These are phyloP conservation scores for Argyresthia goedartella DNA, from an alignment of 2,888 invertebrate genomes.

Conservation along the genomic window DNA sequence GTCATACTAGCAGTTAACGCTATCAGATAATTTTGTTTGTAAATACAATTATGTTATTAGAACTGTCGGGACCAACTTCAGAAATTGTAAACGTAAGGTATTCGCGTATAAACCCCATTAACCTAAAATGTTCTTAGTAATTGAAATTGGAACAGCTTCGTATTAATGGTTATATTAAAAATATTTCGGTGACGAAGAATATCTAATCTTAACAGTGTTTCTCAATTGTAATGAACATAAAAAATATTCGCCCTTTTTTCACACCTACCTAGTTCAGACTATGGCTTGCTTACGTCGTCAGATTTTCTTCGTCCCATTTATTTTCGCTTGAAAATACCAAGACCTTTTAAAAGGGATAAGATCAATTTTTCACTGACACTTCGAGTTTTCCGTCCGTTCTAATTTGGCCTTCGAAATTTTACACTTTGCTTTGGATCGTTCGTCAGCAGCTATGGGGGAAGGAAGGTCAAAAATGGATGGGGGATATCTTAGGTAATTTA, in stretches of 20 bases:
- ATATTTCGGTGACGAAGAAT: background rate
- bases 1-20: conserved; percentile 59
- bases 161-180: background rate
- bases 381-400: background rate
- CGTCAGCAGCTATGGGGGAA: background rate
- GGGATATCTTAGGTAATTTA: conserved; percentile 14
- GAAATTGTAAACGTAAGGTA: background rate
- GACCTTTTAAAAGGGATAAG: background rate
- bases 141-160: too few species aligned
- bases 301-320: background rate
- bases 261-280: background rate
- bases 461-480: background rate
- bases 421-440: background rate
- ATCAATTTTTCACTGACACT: conserved; percentile 8
- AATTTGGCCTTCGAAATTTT: background rate
- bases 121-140: too few species aligned
- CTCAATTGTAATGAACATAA: background rate
- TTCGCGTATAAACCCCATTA: background rate
- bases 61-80: conserved; percentile 46
- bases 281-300: too few species aligned
- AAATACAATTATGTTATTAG: conserved; percentile 21
- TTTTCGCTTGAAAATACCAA: background rate
- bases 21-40: conserved; percentile 44
- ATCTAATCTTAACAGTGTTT: background rate
- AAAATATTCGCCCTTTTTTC: background rate